A percentile compares a stretch with the other conserved stretches of the same genome.
Conservation (phyloP, 2,113 vertebrate species). For the Myotis yumanensis region DNA sequence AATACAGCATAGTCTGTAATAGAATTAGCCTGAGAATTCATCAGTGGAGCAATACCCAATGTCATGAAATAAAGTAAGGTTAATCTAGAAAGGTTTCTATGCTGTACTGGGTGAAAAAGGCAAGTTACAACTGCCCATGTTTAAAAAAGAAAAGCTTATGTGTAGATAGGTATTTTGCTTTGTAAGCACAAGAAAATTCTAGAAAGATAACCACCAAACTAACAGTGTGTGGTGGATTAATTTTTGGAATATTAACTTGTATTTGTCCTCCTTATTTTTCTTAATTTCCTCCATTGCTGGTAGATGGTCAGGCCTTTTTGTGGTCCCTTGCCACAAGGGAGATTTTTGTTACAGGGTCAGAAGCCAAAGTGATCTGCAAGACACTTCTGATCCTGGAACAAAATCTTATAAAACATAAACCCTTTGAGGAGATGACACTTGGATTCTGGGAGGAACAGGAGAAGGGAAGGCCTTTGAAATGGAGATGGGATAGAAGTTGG, state of each 20-base stretch:
- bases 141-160: not conserved
- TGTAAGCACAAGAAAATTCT: slow-evolving; percentile 33
- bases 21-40: not conserved
- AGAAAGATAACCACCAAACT: not conserved
- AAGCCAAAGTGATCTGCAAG: slow-evolving; percentile 20
- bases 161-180: not conserved
- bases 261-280: not conserved
- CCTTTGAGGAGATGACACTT: not conserved
- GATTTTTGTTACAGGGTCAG: slow-evolving; percentile 5
- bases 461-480: not conserved
- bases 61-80: not conserved
- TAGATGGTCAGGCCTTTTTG: slow-evolving; percentile 36
- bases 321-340: not conserved
- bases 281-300: not conserved
- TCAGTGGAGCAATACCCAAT: too few species aligned
- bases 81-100: not conserved
- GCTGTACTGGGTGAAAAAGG: not conserved
- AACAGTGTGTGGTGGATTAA: not conserved
- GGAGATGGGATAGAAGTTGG: not conserved
- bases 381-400: not conserved
- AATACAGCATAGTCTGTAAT: not conserved
- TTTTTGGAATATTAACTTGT: not conserved
- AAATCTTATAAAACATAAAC: not conserved
- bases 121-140: not conserved
- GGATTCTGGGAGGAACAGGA: not conserved